phyloP scores from a whole-genome alignment of 2,113 vertebrate species.

The Pseudopodoces humilis region DNA sequence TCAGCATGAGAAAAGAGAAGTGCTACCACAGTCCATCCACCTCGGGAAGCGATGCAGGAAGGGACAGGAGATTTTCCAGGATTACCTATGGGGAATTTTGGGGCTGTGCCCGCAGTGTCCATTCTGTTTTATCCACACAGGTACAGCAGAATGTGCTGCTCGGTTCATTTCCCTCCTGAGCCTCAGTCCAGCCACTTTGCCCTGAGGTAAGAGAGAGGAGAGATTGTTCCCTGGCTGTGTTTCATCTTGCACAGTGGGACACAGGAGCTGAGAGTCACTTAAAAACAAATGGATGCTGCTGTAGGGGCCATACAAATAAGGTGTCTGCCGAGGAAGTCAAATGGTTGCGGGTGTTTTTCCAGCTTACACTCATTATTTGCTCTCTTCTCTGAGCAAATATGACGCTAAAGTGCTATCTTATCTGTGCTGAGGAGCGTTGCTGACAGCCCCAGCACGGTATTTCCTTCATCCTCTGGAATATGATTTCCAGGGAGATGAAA shows the following conservation, averaged over 20 bases:
- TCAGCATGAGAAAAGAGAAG: not conserved
- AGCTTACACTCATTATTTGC: conserved; percentile 12
- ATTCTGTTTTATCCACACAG: not conserved
- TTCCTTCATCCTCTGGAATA: not conserved
- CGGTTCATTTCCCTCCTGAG: not conserved
- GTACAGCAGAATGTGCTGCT: not conserved
- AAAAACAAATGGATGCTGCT: not conserved
- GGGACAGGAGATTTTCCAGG: not conserved
- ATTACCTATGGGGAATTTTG: not conserved
- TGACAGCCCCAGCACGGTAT: not conserved
- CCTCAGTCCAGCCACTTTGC: not conserved
- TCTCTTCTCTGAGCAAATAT: not conserved
- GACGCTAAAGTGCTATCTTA: not conserved
- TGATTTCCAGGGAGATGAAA: conserved; percentile 28
- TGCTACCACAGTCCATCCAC: accelerated
- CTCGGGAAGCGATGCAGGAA: not conserved
- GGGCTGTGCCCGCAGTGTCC: accelerated
- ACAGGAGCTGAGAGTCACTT: not conserved
- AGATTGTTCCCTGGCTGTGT: not conserved
- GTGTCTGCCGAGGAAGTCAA: not conserved
- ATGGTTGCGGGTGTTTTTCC: not conserved
- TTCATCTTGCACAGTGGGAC: not conserved
- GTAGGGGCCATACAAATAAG: not conserved
- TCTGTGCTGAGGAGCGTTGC: not conserved
- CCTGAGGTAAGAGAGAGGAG: not conserved